These are phyloP conservation scores for Ceratina calcarata DNA, from an alignment of 1,140 invertebrate genomes.

Conservation along the genomic window DNA sequence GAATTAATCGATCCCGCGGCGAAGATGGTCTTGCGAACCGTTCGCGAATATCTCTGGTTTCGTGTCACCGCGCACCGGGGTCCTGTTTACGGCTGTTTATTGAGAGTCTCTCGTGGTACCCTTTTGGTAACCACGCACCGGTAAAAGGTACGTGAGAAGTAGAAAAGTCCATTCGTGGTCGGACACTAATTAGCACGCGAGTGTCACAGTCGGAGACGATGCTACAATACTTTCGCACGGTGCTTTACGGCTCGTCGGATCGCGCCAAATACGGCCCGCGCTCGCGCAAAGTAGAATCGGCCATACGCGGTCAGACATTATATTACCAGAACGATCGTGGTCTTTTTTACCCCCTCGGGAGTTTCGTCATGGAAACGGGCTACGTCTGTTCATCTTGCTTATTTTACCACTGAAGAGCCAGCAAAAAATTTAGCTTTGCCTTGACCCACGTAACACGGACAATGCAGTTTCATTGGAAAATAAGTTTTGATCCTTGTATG, in stretches of 20 bases:
- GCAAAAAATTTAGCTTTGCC: background rate
- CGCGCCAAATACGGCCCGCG: background rate
- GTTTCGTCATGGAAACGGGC: conserved; percentile 1
- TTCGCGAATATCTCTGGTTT: background rate
- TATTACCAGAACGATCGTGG: background rate
- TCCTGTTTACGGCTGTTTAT: background rate
- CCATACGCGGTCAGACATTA: background rate
- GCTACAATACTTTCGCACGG: conserved; percentile 20
- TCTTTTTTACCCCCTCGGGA: conserved; percentile 7
- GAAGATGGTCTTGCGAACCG: background rate
- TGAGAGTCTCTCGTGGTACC: background rate
- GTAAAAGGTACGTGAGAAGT: background rate
- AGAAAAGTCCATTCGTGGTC: conserved; percentile 9
- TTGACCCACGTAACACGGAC: conserved; percentile 8
- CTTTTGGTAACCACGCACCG: background rate
- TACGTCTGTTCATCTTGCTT: background rate
- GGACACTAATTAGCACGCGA: conserved; percentile 9
- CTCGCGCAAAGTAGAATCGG: background rate
- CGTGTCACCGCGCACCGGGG: too few relatives aligned
- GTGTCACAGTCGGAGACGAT: background rate
- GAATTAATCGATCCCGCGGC: conserved; percentile 19
- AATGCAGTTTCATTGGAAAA: background rate
- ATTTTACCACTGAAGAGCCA: background rate
- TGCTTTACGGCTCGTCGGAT: background rate
- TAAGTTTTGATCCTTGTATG: too few relatives aligned